Conservation (phyloP, 2,888 invertebrate genomes). For the Poecilus cupreus region DNA sequence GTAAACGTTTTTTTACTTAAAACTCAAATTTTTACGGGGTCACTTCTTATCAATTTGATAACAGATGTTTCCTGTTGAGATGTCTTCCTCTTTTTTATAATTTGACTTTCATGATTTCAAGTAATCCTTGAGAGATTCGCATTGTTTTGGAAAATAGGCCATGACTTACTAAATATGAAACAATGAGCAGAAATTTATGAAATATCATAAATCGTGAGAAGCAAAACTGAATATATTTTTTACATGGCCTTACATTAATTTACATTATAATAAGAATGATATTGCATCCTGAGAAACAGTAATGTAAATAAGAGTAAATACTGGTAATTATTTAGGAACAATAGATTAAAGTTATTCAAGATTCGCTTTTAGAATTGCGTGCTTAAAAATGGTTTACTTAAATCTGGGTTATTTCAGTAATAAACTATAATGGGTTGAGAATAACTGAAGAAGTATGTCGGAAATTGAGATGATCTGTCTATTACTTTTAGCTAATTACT, state of each 20-base stretch:
- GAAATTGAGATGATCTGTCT: neutral
- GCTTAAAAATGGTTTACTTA: neutral
- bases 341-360: neutral
- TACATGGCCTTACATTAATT: constrained; percentile 5
- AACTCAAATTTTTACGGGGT: constrained; percentile 5
- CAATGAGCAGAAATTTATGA: neutral
- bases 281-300: neutral
- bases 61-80: constrained; percentile 2
- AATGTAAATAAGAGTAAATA: neutral
- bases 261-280: constrained; percentile 4
- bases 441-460: constrained; percentile 19
- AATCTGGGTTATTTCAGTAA: constrained; percentile 18
- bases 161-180: neutral
- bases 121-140: constrained; percentile 13
- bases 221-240: neutral
- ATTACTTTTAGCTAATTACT: neutral
- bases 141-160: neutral
- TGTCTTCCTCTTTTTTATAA: too few species aligned
- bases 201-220: constrained; percentile 9
- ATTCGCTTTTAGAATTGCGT: neutral
- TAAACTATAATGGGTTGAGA: neutral
- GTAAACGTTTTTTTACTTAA: constrained; percentile 27
- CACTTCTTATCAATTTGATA: constrained; percentile 21
- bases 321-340: neutral
- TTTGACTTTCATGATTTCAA: neutral